These are phyloP conservation scores for Poecilia latipinna DNA, from an alignment of 2,113 vertebrate species.

Conservation along the genomic window DNA sequence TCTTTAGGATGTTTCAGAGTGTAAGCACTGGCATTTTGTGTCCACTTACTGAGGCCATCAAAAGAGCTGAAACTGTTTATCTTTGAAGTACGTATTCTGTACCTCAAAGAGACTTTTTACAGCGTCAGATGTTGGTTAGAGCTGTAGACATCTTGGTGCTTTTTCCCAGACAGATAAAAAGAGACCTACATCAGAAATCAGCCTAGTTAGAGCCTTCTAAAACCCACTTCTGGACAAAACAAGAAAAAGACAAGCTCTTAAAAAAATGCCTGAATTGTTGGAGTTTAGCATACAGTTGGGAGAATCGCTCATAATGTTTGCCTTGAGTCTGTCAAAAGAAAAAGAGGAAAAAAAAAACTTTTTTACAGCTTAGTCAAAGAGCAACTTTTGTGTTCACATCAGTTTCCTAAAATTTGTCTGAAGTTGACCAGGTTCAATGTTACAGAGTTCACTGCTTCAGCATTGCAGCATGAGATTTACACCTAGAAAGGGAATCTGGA, in stretches of 20 bases:
- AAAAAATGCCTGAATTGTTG: not conserved
- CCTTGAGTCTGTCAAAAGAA: not conserved
- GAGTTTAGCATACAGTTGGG: not conserved
- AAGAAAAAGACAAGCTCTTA: not conserved
- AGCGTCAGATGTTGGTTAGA: conserved; percentile 36
- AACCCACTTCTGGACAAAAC: not conserved
- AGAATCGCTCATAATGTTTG: not conserved
- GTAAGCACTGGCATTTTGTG: conserved; percentile 17
- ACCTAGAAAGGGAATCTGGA: not conserved
- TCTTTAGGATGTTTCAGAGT: not conserved
- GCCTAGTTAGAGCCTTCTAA: not conserved
- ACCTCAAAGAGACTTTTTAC: conserved; percentile 36
- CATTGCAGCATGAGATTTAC: not conserved
- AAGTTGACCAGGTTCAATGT: not conserved
- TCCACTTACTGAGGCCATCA: conserved; percentile 8
- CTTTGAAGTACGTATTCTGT: not conserved
- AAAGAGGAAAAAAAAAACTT: not conserved
- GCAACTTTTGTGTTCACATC: not conserved
- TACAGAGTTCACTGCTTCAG: not conserved
- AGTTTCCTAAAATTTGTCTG: not conserved
- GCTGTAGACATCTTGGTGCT: conserved; percentile 36
- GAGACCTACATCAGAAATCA: conserved; percentile 14
- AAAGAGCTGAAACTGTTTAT: conserved; percentile 39
- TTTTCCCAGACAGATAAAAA: not conserved
- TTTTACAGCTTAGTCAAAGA: not conserved